Base-by-base conservation (phyloP, 2,797 vertebrate genomes). In the Lutjanus campechanus region DNA sequence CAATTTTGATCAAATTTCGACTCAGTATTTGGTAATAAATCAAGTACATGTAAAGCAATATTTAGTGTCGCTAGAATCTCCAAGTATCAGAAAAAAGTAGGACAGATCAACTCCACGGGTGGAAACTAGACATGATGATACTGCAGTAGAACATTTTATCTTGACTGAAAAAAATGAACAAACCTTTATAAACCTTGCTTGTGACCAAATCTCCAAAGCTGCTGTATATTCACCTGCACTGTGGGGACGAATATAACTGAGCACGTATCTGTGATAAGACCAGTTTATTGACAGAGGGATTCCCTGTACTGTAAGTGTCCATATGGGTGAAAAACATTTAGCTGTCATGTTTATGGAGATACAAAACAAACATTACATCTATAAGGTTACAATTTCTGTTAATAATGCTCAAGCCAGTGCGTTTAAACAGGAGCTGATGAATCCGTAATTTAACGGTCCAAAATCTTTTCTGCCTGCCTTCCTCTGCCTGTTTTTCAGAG, bases 401-500 rank as follows among this genome's bases (percentile, higher is more conserved):
- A n/a, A 55, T 29, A 17, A 51, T 3, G 36, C 7, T n/a, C 20
- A 10, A 29, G 7, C 36, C 78, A 5, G 19, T 8, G 62, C 40
- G n/a, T 63, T 47, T 1, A 43, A 40, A 44, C 12, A n/a, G 25
- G 1, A 11, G 50, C 17, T n/a, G 22, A 54, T 59, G 10, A 2
- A 51, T 43, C 68, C 41, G 53, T 41, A 1, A 10, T 68, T 50
- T 63, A 1, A 11, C 25, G 49, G 75, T 9, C 1, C 13, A 10
- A 40, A 36, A 44, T 62, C 41, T 25, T 43, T 51, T 9, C 55
- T 36, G 29, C 29, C 29, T 36, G 4, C 50, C 43, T 69, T 71
- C 56, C 68, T 51, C 20, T 60, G 51, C 36, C 41, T 74, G 70
- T 80, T 74, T 83, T 78, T 79, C 50, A 19, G 11, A 13, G 19